These are phyloP conservation scores for Genyomyrus donnyi DNA, from an alignment of 2,113 vertebrate genomes.

Conservation along the genomic window DNA sequence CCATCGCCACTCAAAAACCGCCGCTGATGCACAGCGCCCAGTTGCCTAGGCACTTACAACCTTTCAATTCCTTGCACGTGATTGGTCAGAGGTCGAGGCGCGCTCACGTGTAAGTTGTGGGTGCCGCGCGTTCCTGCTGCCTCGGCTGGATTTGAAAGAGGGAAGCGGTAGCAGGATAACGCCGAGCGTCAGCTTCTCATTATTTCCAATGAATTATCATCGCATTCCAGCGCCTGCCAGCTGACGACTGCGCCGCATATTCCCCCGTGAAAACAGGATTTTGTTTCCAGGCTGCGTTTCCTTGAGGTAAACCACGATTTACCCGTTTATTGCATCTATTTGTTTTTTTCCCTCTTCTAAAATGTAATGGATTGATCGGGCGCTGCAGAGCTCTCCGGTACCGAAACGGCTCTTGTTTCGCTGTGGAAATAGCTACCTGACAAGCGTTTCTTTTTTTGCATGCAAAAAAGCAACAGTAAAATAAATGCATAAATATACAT, in stretches of 20 bases:
- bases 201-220: slow-evolving; percentile 34
- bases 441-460: slow-evolving; percentile 7
- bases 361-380: slow-evolving; percentile 21
- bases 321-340: not conserved
- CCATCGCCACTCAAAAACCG: not conserved
- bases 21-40: not conserved
- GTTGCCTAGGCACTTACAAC: slow-evolving; percentile 15
- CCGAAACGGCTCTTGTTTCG: slow-evolving; percentile 23
- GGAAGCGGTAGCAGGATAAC: slow-evolving; percentile 17
- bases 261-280: slow-evolving; percentile 13
- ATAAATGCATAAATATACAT: not conserved
- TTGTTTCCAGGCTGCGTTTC: slow-evolving; percentile 13
- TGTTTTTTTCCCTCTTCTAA: slow-evolving; percentile 4
- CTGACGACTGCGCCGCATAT: slow-evolving; percentile 28
- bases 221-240: slow-evolving; percentile 21
- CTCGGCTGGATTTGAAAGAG: slow-evolving; percentile 15
- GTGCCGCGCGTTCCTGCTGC: slow-evolving; percentile 27
- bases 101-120: slow-evolving; percentile 31
- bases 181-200: slow-evolving; percentile 25
- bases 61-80: slow-evolving; percentile 27
- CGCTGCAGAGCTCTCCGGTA: slow-evolving; percentile 21
- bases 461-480: not conserved
- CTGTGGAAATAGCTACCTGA: slow-evolving; percentile 9
- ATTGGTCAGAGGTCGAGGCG: slow-evolving; percentile 37
- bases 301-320: slow-evolving; percentile 27